Evolutionary conservation across 2,113 vertebrate species (phyloP), one percentile per base, ranked within the genome.

Genomic region (Ceyx melanurus): DNA sequence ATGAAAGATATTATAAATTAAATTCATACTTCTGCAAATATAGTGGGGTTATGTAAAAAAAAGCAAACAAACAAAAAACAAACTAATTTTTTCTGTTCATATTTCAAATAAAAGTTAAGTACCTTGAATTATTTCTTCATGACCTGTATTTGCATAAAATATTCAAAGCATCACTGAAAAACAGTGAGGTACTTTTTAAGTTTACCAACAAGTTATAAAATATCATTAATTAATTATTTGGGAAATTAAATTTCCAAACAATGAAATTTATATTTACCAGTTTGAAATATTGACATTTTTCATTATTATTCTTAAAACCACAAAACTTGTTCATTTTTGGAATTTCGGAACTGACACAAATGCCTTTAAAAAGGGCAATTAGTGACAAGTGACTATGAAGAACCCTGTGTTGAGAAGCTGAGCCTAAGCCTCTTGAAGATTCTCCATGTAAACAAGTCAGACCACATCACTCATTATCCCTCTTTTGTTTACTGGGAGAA

Each of bases 361-460:
- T 97, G 97, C 96, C 97, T 97, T 98, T 98, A 97, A 98, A 98
- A 98, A 97, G 94, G 97, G 97, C 97, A 98, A 98, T 99, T 98
- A 98, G 97, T 97, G 97, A 95, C 96, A 95, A 98, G 97, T 98
- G 97, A 97, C 97, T 98, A 97, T 97, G 98, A 98, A 98, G 97
- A 97, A 97, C 96, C 95, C 94, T 97, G 97, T 97, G 96, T 97
- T 97, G 97, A 98, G 97, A 96, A 97, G 97, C 97, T 97, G 97
- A 96, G 88, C 91, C 93, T 98, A 98, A 99, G 98, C 98, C 98
- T 98, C 98, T 99, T 98, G 98, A 98, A 98, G 98, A 98, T 98
- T 97, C 98, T 93, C 97, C 97, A 94, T 97, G 96, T 98, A 98
- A 98, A 98, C 98, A 98, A 98, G 97, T 97, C 97, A 97, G 97